A percentile compares a stretch with the other conserved stretches of the same genome.
Evolutionary conservation across 2,113 vertebrate species (phyloP).

Genomic region (Paraplagusia blochii): DNA sequence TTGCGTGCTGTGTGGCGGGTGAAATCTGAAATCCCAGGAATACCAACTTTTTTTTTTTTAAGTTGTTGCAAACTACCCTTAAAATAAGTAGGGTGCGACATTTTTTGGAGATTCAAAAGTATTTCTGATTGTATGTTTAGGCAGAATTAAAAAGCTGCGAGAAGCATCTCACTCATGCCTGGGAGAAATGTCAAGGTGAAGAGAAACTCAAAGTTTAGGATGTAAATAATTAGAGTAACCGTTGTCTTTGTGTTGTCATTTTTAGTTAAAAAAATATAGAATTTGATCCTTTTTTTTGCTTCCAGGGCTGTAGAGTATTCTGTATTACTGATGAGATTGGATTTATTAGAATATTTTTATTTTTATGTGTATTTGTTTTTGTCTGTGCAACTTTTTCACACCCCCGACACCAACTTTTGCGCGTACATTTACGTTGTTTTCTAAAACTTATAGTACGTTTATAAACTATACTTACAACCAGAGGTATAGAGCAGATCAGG

Average conservation of each 20-base stretch:
- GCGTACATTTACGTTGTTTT: neutral
- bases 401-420: neutral
- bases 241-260: too few relatives aligned
- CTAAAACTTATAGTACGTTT: too few relatives aligned
- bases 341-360: too few relatives aligned
- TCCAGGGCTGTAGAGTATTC: too few relatives aligned
- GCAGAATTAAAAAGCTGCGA: neutral
- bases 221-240: neutral
- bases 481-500: conserved; percentile 95
- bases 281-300: too few relatives aligned
- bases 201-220: conserved; percentile 17
- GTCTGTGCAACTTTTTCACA: too few relatives aligned
- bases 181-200: conserved; percentile 11
- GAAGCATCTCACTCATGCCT: neutral
- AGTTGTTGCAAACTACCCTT: neutral
- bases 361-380: too few relatives aligned
- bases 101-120: too few relatives aligned
- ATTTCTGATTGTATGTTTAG: too few relatives aligned
- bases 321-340: too few relatives aligned
- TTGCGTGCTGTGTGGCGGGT: neutral
- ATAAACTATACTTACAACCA: conserved; percentile 84
- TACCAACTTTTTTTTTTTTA: neutral
- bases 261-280: too few relatives aligned
- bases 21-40: neutral
- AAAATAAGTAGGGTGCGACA: too few relatives aligned